Evolutionary conservation across 1,140 invertebrate species (phyloP), one percentile per base, ranked within the genome.

Genomic region (Luehdorfia chinensis): DNA sequence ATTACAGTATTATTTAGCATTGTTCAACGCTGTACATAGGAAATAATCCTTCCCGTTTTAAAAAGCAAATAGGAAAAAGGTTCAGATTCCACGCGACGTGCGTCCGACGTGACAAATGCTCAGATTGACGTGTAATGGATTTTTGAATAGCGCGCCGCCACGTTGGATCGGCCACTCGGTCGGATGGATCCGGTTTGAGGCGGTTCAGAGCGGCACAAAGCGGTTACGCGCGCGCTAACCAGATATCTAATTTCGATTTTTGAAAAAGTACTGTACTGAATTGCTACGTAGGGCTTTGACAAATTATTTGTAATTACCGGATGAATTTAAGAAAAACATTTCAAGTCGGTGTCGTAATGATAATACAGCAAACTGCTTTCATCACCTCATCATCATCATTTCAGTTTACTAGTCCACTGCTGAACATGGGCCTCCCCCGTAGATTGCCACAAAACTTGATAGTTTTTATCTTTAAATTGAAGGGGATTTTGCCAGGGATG

Each of bases 61-160:
- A 37, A 41, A 41, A 27, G 21, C 13, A 41, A 41, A 41, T 41
- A 41, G 23, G 8, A 27, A 15, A 15, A 7, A 15, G 21, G 36
- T 39, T 15, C 5, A 19, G 21, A 27, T 27, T 12, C 34, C 33
- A 31, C 27, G 39, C 27, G 34, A 18, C 9, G 28, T 32, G 44
- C 48, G 46, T 16, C 41, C 45, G 47, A 45, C 60, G 47, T 47
- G 62, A 54, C 51, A 53, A 67, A 68, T 71, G 69, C 58, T 62
- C 58, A 73, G 70, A 75, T 75, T 73, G 71, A 75, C 71, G 71
- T 64, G 71, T 68, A 76, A 76, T 76, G 51, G 70, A 61, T 74
- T 74, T 67, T 74, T 72, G 67, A 75, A 73, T 59, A 47, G 68
- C 63, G 32, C 36, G 1, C 23, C 37, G 59, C 59, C 60, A 58